Evolutionary conservation across 2,113 vertebrate species (phyloP).

Genomic region (Ahaetulla prasina): DNA sequence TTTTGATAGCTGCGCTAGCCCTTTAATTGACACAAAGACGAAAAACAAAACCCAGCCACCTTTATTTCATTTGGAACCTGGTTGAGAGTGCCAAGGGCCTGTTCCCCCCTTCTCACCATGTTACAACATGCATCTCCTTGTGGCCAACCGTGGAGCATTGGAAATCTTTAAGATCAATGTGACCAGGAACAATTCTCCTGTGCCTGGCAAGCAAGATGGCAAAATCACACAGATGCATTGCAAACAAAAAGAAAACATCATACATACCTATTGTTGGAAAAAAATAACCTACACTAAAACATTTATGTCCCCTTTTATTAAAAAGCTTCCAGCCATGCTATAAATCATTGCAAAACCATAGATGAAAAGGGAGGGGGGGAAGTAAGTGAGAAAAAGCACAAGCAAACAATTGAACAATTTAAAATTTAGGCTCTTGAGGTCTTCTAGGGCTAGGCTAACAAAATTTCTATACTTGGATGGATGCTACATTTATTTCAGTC

Average conservation of each 20-base stretch:
- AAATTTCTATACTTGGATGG: not conserved
- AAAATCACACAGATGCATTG: not conserved
- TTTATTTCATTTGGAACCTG: not conserved
- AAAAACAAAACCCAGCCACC: not conserved
- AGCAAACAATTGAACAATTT: not conserved
- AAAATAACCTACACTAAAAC: not conserved
- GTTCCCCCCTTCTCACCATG: not conserved
- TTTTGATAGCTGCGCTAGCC: not conserved
- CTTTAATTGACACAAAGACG: not conserved
- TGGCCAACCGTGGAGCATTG: not conserved
- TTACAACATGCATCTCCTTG: not conserved
- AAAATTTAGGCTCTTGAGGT: not conserved
- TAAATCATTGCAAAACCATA: not conserved
- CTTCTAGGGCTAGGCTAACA: not conserved
- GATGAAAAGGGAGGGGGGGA: not conserved
- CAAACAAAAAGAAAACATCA: not conserved
- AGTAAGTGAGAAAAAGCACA: not conserved
- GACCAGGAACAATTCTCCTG: not conserved
- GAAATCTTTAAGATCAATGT: not conserved
- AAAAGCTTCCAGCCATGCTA: not conserved
- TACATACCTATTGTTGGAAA: not conserved
- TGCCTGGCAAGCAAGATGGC: not conserved
- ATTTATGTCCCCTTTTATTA: not conserved
- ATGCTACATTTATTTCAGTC: not conserved
- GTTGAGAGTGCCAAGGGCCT: not conserved